These are phyloP conservation scores for Lota lota DNA, from an alignment of 2,113 vertebrate genomes.

Conservation along the genomic window DNA sequence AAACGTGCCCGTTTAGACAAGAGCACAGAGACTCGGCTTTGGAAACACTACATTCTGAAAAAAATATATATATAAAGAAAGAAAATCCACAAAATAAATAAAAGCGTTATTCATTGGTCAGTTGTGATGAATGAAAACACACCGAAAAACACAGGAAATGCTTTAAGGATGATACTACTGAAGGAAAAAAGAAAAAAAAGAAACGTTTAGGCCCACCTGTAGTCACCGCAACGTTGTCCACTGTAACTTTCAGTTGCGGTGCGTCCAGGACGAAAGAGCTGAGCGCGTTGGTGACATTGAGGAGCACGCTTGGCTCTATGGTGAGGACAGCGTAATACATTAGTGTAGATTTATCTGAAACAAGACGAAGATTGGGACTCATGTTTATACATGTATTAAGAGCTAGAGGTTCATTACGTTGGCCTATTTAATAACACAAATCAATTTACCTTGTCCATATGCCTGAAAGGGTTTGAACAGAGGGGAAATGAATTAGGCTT, in stretches of 20 bases:
- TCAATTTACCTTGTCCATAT: slow-evolving; percentile 30
- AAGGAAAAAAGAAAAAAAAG: neutral
- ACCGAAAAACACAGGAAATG: no score
- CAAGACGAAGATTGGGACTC: no score
- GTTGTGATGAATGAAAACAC: no score
- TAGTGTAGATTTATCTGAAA: slow-evolving; percentile 45
- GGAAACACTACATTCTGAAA: slow-evolving; percentile 51
- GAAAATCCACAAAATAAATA: no score
- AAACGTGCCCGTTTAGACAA: rapidly evolving
- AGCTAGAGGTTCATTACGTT: no score
- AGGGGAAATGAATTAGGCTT: neutral
- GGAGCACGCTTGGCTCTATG: neutral
- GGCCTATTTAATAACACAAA: neutral
- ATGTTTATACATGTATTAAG: no score
- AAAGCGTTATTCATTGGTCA: no score
- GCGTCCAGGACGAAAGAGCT: rapidly evolving
- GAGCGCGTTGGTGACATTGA: rapidly evolving
- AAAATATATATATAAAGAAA: neutral
- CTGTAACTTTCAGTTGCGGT: rapidly evolving
- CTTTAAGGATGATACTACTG: no score
- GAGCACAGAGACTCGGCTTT: rapidly evolving
- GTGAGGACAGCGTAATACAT: slow-evolving; percentile 42
- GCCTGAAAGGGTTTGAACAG: slow-evolving; percentile 31
- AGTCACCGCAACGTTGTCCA: slow-evolving; percentile 10
- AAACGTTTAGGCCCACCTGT: slow-evolving; percentile 51